A percentile compares a stretch with the other conserved stretches of the same genome.
Conservation (phyloP, 64 coral and sea anemone genomes). For the Stichodactyla mertensii region DNA sequence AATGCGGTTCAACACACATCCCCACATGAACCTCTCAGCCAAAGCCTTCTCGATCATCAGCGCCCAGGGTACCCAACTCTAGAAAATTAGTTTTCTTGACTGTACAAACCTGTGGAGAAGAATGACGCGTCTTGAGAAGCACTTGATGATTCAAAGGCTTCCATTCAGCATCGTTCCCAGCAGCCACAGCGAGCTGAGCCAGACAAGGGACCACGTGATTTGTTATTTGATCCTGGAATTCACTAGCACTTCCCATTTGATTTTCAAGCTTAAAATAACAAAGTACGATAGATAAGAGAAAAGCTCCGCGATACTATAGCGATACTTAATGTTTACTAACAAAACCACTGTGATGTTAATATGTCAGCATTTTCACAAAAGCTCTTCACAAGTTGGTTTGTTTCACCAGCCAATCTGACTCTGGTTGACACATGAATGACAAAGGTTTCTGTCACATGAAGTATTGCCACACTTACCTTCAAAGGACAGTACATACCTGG, state of each 20-base stretch:
- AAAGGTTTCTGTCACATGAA: too few species aligned
- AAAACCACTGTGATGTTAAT: too few species aligned
- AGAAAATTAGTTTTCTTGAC: background rate
- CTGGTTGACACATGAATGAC: too few species aligned
- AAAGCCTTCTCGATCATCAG: too few species aligned
- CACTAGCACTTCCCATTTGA: slow-evolving; percentile 33
- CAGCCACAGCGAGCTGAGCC: slow-evolving; percentile 90
- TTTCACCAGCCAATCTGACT: too few species aligned
- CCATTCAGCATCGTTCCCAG: slow-evolving; percentile 86
- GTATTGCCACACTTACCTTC: too few species aligned
- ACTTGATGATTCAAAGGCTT: slow-evolving; percentile 93
- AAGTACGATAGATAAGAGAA: background rate
- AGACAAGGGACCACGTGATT: slow-evolving; percentile 81
- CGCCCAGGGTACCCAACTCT: too few species aligned
- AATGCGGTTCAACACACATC: too few species aligned
- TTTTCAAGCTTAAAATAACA: slow-evolving; percentile 74
- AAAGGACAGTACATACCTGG: slow-evolving; percentile 41
- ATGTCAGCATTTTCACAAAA: too few species aligned
- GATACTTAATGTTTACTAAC: too few species aligned
- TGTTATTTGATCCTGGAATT: slow-evolving; percentile 62
- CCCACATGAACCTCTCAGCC: too few species aligned
- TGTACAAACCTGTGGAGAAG: slow-evolving; percentile 60
- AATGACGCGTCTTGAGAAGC: slow-evolving; percentile 84
- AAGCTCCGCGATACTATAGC: background rate
- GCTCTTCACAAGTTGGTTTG: too few species aligned